Evolutionary conservation across 2,888 invertebrate species (phyloP), one percentile per base, ranked within the genome.

Genomic region (Eucera pruinosa): DNA sequence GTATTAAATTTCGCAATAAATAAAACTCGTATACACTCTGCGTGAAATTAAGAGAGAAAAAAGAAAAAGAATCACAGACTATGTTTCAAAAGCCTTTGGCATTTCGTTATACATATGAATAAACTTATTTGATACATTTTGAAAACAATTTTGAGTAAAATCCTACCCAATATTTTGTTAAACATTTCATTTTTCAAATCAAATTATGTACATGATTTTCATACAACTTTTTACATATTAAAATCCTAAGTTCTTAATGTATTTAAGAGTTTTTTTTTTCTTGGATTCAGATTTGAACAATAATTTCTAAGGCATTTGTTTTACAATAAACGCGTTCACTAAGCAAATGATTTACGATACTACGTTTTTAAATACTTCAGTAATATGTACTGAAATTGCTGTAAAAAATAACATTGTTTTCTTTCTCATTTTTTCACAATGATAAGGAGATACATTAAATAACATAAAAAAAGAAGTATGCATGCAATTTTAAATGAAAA

Each of bases 51-150:
- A 45, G 25, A 48, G 30, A 47, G 11, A 9, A 27, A 33, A 36
- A 13, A 41, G 60, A 55, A 64, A 58, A 41, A 74, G 48, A 75
- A 74, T 66, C 69, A 61, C 48, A 76, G 61, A 70, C 47, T 77
- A 77, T 70, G 78, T 77, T 78, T 66, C 36, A 54, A 57, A 30
- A 27, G 70, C 65, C 61, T 47, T 45, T 58, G 71, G 78, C 77
- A 77, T 77, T 77, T 69, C 78, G 52, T 69, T 78, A 76, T 76
- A 78, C 67, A 65, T 66, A 71, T 45, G 20, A 83, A 82, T 78
- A 84, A 84, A 86, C 82, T 82, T 82, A 78, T 74, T 80, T 76
- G 57, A 71, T 78, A 74, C 79, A 83, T 81, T 81, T 78, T 79
- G 45, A 74, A 77, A 79, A 69, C 64, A 67, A 78, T 82, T 77